Percentiles rank a stretch among this genome's conserved stretches.
These are phyloP conservation scores for Mionectes olivaceus DNA, from an alignment of 2,797 vertebrate species.

Conservation along the genomic window DNA sequence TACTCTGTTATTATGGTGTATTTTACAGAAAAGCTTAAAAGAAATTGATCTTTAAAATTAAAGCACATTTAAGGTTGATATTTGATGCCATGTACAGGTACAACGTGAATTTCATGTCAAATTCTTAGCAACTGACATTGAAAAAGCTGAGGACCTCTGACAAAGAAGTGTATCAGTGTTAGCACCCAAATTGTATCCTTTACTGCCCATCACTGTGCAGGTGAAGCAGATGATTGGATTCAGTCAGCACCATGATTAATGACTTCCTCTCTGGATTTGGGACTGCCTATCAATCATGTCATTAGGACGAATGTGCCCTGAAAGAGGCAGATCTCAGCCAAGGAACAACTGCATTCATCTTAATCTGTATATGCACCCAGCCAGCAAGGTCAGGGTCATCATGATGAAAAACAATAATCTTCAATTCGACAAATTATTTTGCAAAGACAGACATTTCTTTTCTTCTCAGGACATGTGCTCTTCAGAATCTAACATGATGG, in stretches of 20 bases:
- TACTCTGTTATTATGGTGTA: slow-evolving; percentile 12
- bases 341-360: slow-evolving; percentile 99
- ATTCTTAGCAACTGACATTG: slow-evolving; percentile 88
- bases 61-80: neutral
- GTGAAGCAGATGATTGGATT: slow-evolving; percentile 99
- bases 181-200: slow-evolving; percentile 93
- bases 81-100: slow-evolving; percentile 79
- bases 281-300: slow-evolving; percentile 99
- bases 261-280: slow-evolving; percentile 97
- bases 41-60: slow-evolving; percentile 6
- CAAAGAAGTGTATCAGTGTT: slow-evolving; percentile 88
- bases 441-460: slow-evolving; percentile 90
- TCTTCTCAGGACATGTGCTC: slow-evolving; percentile 81
- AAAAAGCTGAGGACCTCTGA: slow-evolving; percentile 82
- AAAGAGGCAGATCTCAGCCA: slow-evolving; percentile 98
- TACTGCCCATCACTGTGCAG: slow-evolving; percentile 97
- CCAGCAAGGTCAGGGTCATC: slow-evolving; percentile 99
- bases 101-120: slow-evolving; percentile 83
- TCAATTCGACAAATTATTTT: slow-evolving; percentile 99
- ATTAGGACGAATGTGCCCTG: slow-evolving; percentile 99
- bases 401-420: slow-evolving; percentile 99
- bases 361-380: slow-evolving; percentile 99
- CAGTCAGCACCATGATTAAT: slow-evolving; percentile 99
- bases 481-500: slow-evolving; percentile 85
- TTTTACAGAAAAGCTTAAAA: slow-evolving; percentile 41